Evolutionary conservation across 2,113 vertebrate species (phyloP).

Genomic region (Sminthopsis crassicaudata): DNA sequence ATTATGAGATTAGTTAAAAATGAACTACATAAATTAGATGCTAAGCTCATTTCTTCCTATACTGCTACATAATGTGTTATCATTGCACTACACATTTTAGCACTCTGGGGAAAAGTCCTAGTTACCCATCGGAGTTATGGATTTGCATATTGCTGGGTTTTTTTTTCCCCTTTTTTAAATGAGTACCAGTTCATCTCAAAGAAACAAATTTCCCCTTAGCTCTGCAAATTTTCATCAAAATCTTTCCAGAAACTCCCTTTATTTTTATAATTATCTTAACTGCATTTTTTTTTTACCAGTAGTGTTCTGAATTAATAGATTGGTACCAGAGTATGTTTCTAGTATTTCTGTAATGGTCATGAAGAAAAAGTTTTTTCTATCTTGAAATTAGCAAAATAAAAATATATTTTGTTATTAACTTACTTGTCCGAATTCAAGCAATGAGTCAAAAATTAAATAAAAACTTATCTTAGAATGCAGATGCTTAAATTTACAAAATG

Average conservation of each 20-base stretch:
- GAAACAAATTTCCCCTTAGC: background rate
- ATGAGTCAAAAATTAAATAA: background rate
- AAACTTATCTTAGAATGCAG: background rate
- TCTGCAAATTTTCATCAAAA: background rate
- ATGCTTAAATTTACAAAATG: background rate
- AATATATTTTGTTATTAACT: background rate
- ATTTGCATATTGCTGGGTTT: background rate
- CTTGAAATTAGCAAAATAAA: background rate
- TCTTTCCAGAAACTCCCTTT: constrained; percentile 8
- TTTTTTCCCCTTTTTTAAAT: background rate
- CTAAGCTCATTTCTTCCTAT: background rate
- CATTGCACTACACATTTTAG: background rate
- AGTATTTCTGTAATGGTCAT: background rate
- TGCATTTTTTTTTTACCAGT: background rate
- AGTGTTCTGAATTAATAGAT: background rate
- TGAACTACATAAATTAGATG: background rate
- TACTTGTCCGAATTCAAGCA: background rate
- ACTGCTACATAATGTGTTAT: background rate
- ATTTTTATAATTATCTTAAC: background rate
- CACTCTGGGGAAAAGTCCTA: background rate
- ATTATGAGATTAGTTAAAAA: background rate
- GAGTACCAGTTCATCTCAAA: background rate
- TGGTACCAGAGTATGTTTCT: background rate
- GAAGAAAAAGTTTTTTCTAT: background rate
- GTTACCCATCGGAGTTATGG: background rate